Evolutionary conservation across 92 coral and sea anemone genomes (phyloP), one percentile per base, ranked within the genome.

Genomic region (Chrysogorgia sp.): DNA sequence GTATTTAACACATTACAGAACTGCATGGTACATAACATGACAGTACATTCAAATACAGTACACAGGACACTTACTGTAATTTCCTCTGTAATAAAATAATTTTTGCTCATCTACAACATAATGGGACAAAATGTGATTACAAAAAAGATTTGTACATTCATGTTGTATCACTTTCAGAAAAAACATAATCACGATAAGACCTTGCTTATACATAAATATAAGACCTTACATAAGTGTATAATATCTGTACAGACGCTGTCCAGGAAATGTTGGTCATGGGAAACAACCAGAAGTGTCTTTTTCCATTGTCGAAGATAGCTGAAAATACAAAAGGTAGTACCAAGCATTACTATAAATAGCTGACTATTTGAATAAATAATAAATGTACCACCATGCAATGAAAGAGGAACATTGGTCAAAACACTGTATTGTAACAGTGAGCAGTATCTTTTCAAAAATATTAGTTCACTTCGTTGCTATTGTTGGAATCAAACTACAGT

Each of bases 251-350:
- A 94, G 41, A 94, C 89, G 37, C 96, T 94, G 86, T 94, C 98
- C 87, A 94, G 48, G 79, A 94, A 94, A 77, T 94, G 92, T 71
- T 94, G 98, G 68, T 92, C 97, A 41, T 92, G 97, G 77, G 98
- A 94, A 17, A 94, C 98, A 28, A 94, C 89, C 25, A 94, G 85
- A 47, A 94, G 84, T 20, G 98, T 94, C 82, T 94, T 94, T 87
- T 94, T 94, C 98, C 98, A 94, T 83, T 92, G 90, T 71, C 89
- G 98, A 34, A 94, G 92, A 76, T 94, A 94, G 49, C 98, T 94
- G 83, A 41, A 68, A 67, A 34, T 22, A 24, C 5, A 68, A 55
- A 1, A 29, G 5, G 57, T n/a, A 29, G 37, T 34, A 72, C 28
- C 34, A 58, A 17, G 8, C 24, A n/a, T 23, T 25, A n/a, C 33